phyloP scores from a whole-genome alignment of 2,888 invertebrate genomes.

The Craniophora ligustri region DNA sequence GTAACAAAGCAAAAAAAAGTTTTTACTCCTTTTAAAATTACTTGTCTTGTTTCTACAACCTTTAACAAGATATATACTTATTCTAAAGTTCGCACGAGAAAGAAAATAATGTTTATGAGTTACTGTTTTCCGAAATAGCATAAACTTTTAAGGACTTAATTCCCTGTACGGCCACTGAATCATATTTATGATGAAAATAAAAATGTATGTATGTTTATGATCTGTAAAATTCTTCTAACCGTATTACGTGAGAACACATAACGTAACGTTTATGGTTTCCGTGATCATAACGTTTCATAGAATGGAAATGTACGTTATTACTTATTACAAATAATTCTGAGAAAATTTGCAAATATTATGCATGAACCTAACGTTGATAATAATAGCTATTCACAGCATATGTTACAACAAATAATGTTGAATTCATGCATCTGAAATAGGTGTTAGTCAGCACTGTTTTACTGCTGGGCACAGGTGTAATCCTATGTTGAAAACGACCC shows the following conservation, averaged over 20 bases:
- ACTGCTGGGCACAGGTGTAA: too few species aligned
- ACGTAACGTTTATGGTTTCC: not conserved
- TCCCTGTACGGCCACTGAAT: constrained; percentile 32
- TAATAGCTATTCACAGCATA: not conserved
- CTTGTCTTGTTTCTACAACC: not conserved
- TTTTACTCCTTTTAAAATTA: not conserved
- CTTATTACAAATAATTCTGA: too few species aligned
- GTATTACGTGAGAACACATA: constrained; percentile 9
- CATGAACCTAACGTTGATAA: not conserved
- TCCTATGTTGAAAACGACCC: too few species aligned
- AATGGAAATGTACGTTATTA: constrained; percentile 1
- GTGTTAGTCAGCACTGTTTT: too few species aligned
- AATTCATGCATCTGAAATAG: too few species aligned
- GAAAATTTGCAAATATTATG: not conserved
- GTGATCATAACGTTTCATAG: constrained; percentile 2
- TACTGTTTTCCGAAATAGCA: constrained; percentile 2
- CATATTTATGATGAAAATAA: constrained; percentile 41
- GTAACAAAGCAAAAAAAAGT: too few species aligned
- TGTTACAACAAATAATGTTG: not conserved
- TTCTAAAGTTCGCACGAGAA: too few species aligned
- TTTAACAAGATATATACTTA: too few species aligned
- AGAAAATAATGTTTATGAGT: not conserved
- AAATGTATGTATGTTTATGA: constrained; percentile 42
- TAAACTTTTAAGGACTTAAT: constrained; percentile 16
- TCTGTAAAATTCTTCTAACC: constrained; percentile 34